Evolutionary conservation across 2,888 invertebrate genomes (phyloP), one percentile per base, ranked within the genome.

Genomic region (Eupithecia dodoneata): DNA sequence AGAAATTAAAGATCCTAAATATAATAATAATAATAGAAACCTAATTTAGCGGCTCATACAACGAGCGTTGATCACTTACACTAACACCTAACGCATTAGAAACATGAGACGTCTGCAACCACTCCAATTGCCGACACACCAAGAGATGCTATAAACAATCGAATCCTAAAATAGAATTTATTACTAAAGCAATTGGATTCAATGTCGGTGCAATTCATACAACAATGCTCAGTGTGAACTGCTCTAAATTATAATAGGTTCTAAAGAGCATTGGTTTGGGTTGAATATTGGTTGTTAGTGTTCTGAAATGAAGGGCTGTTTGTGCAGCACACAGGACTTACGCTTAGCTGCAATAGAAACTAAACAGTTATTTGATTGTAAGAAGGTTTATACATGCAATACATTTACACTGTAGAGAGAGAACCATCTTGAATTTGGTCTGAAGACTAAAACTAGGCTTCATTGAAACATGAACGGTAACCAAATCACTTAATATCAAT

Each of bases 141-240:
- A 87, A 84, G 83, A 87, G 86, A 85, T 86, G 87, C 88, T 89
- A 91, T 91, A 92, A 92, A 92, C 92, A 92, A 91, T 90, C 88
- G 86, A 88, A 89, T 84, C 84, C 89, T 85, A 91, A 93, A 92
- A 93, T 93, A 93, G 90, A 89, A 90, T 93, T 92, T 93, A 93
- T 92, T 92, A 85, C 90, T 78, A 86, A 82, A 89, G 91, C 90
- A 91, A 90, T 93, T 92, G 91, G 89, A 93, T 91, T 90, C 91
- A 93, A 92, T 93, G 90, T 92, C 88, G 90, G 86, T 88, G 84
- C 86, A 89, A 85, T 83, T 84, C 83, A 84, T 85, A 84, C 80
- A 86, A 87, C 88, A 91, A 87, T 88, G 87, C 86, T 87, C 86
- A 87, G 87, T 89, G 88, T 89, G 83, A 81, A 83, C 78, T 79